Conservation (phyloP, 2,113 vertebrate genomes). For the Tonatia bakeri region DNA sequence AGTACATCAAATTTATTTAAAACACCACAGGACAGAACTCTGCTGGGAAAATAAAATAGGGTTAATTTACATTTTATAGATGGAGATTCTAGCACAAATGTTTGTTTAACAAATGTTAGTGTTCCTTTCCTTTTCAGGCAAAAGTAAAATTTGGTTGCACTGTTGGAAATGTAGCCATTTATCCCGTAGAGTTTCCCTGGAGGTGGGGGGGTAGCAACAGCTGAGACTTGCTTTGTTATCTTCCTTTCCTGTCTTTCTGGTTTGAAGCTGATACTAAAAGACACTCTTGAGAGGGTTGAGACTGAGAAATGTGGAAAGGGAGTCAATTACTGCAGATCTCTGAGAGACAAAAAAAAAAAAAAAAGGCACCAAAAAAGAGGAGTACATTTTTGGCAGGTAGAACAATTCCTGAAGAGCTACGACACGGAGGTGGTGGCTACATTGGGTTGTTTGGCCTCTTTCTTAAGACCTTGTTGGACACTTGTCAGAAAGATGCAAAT, state of each 20-base stretch:
- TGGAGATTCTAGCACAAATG: not conserved
- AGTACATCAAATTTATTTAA: not conserved
- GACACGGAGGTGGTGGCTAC: not conserved
- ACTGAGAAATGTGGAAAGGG: not conserved
- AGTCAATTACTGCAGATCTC: conserved; percentile 42
- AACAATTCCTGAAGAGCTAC: conserved; percentile 11
- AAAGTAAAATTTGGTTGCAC: not conserved
- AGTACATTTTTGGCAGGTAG: not conserved
- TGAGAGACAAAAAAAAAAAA: conserved; percentile 56
- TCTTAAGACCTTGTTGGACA: conserved; percentile 48
- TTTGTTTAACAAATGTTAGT: not conserved
- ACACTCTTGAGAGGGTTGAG: not conserved
- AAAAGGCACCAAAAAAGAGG: conserved; percentile 54
- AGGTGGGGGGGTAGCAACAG: not conserved
- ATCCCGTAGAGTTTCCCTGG: not conserved
- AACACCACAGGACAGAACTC: not conserved
- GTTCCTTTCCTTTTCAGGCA: not conserved
- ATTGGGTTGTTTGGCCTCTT: not conserved
- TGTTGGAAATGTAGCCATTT: not conserved
- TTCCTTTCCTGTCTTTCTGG: not conserved
- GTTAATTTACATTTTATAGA: not conserved
- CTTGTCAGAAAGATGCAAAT: conserved; percentile 5
- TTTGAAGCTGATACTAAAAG: not conserved
- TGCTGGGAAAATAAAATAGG: not conserved
- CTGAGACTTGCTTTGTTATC: not conserved